Conservation (phyloP, 2,113 vertebrate genomes). For the Elgaria multicarinata region DNA sequence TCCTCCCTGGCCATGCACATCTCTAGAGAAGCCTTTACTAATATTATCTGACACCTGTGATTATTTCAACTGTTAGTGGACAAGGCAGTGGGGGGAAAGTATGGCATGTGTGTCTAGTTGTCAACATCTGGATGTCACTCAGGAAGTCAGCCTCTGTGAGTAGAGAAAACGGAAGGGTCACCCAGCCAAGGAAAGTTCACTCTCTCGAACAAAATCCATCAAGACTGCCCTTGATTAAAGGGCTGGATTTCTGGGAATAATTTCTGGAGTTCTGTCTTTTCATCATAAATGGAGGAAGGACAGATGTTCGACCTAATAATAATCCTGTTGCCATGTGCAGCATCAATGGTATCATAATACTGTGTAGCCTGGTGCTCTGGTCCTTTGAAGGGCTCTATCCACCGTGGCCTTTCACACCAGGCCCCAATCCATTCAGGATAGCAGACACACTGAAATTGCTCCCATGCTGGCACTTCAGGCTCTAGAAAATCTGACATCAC, state of each 20-base stretch:
- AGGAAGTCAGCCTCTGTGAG: not conserved
- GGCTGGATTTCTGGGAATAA: not conserved
- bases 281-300: not conserved
- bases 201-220: not conserved
- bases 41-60: not conserved
- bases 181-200: not conserved
- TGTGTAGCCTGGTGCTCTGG: not conserved
- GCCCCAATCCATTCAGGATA: constrained; percentile 82
- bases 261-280: constrained; percentile 20
- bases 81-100: not conserved
- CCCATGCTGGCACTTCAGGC: not conserved
- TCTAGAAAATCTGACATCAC: constrained; percentile 5
- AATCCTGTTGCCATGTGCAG: not conserved
- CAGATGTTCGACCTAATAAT: constrained; percentile 13
- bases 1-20: not conserved
- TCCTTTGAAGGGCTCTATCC: not conserved
- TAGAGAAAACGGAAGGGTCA: not conserved
- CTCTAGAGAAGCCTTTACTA: not conserved
- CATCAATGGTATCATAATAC: not conserved
- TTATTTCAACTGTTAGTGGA: not conserved
- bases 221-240: not conserved
- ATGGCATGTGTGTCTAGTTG: not conserved
- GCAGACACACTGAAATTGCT: constrained; percentile 82
- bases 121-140: not conserved
- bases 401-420: constrained; percentile 56